These are phyloP conservation scores for Brachyrhaphis roseni DNA, from an alignment of 2,797 vertebrate genomes.

Conservation along the genomic window DNA sequence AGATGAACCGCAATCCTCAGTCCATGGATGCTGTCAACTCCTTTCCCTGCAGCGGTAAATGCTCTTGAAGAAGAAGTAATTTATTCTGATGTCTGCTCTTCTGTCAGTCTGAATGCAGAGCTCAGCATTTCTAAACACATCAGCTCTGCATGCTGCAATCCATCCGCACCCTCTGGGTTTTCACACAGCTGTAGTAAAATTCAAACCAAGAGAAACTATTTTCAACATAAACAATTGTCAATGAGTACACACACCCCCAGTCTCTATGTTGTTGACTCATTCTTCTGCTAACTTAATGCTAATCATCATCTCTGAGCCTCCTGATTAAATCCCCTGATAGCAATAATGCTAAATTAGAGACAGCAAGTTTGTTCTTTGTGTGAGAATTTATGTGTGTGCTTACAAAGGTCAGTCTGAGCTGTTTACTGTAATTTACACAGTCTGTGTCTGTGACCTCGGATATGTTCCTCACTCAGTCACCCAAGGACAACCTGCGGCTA, in stretches of 20 bases:
- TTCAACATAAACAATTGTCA: slow-evolving; percentile 11
- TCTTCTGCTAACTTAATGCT: slow-evolving; percentile 27
- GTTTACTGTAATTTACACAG: slow-evolving; percentile 27
- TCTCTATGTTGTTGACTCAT: slow-evolving; percentile 13
- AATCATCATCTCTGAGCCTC: slow-evolving; percentile 34
- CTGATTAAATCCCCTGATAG: slow-evolving; percentile 41
- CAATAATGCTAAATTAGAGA: slow-evolving; percentile 19
- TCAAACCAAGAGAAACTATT: slow-evolving; percentile 1
- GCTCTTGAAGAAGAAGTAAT: slow-evolving; percentile 43
- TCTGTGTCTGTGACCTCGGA: slow-evolving; percentile 19
- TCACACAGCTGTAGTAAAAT: not conserved
- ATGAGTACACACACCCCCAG: not conserved
- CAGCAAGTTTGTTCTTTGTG: slow-evolving; percentile 10
- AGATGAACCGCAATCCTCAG: slow-evolving; percentile 3
- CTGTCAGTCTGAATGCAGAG: slow-evolving; percentile 49
- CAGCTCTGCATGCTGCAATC: slow-evolving; percentile 16
- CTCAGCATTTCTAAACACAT: slow-evolving; percentile 29
- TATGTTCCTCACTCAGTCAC: slow-evolving; percentile 14
- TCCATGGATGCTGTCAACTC: slow-evolving; percentile 39
- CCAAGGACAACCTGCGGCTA: slow-evolving; percentile 23
- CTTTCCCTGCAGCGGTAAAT: slow-evolving; percentile 25
- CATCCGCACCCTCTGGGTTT: not conserved
- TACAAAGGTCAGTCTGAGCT: slow-evolving; percentile 16
- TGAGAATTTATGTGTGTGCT: not conserved
- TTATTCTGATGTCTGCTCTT: slow-evolving; percentile 45